phyloP scores from a whole-genome alignment of 2,113 vertebrate species.

The Mixornis gularis region DNA sequence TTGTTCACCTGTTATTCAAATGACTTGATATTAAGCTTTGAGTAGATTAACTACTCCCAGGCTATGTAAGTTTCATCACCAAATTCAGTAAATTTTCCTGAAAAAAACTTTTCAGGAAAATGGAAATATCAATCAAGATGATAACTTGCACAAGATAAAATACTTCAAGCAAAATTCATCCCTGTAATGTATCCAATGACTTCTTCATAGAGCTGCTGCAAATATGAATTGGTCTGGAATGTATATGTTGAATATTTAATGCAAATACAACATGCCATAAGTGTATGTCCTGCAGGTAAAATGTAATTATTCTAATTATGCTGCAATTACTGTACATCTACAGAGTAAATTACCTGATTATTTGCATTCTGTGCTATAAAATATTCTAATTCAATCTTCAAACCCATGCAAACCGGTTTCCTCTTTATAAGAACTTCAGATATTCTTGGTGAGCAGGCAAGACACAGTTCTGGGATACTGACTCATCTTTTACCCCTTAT shows the following conservation, averaged over 20 bases:
- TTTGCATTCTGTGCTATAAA: slow-evolving; percentile 41
- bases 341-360: slow-evolving; percentile 52
- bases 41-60: background rate
- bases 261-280: slow-evolving; percentile 33
- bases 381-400: background rate
- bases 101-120: background rate
- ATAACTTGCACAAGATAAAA: background rate
- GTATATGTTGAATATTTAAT: slow-evolving; percentile 41
- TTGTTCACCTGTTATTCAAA: background rate
- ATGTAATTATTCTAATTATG: slow-evolving; percentile 63
- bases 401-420: background rate
- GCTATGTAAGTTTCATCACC: background rate
- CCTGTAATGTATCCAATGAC: background rate
- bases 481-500: background rate
- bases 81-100: background rate
- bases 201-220: background rate
- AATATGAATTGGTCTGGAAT: slow-evolving; percentile 17
- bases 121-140: background rate
- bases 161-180: background rate
- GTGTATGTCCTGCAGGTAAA: slow-evolving; percentile 45
- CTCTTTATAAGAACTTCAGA: background rate
- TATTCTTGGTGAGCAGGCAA: background rate
- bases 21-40: background rate
- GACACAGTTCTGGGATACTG: background rate
- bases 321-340: slow-evolving; percentile 45